Conservation (phyloP, 1,140 invertebrate species). For the Achatina immaculata region DNA sequence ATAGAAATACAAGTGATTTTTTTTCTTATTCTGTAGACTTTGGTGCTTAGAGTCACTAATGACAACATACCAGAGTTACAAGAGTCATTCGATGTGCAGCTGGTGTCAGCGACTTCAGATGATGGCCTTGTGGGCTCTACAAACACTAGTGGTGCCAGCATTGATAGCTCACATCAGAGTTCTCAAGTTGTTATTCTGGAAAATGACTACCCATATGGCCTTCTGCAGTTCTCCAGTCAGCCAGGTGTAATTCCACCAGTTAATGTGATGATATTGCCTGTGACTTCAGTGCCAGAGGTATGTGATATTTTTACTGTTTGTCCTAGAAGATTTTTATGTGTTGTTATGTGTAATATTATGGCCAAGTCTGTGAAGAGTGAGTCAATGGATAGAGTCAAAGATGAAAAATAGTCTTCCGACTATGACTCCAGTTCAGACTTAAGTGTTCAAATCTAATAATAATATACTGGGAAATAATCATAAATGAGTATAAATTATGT, state of each 20-base stretch:
- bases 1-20: too few species aligned
- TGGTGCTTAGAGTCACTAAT: conserved; percentile 55
- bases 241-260: conserved; percentile 44
- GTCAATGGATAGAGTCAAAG: too few species aligned
- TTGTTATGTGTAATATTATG: background rate
- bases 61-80: conserved; percentile 62
- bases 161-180: conserved; percentile 45
- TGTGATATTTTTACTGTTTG: too few species aligned
- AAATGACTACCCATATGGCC: conserved; percentile 66
- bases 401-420: too few species aligned
- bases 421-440: too few species aligned
- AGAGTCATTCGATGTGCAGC: conserved; percentile 58
- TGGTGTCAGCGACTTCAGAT: conserved; percentile 50
- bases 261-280: conserved; percentile 50
- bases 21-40: conserved; percentile 51
- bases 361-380: background rate
- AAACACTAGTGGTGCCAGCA: conserved; percentile 68
- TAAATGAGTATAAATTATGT: too few species aligned
- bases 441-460: too few species aligned
- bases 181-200: conserved; percentile 54
- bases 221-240: conserved; percentile 62
- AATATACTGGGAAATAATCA: too few species aligned
- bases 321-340: background rate
- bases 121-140: conserved; percentile 63
- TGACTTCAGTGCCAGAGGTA: conserved; percentile 47